Percentiles rank a stretch among this genome's conserved stretches.
phyloP scores from a whole-genome alignment of 2,113 vertebrate genomes.

The Thermophis baileyi region DNA sequence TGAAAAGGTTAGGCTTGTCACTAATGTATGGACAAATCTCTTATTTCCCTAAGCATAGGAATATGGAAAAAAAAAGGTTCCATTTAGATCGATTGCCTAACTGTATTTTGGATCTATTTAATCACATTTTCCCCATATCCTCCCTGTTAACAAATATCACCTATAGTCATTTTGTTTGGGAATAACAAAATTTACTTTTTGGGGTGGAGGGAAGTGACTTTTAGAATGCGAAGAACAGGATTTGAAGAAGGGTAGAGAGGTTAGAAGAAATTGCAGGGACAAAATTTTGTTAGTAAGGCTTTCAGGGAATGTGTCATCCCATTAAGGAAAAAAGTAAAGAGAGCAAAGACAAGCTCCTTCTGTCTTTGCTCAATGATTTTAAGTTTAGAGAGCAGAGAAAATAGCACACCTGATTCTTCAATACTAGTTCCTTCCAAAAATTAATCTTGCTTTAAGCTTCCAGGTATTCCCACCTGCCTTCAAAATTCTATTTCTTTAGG shows the following conservation, averaged over 20 bases:
- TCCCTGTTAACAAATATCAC: neutral
- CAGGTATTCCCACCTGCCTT: conserved; percentile 10
- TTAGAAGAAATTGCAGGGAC: neutral
- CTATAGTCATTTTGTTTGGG: neutral
- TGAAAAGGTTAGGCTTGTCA: conserved; percentile 5
- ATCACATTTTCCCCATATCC: neutral
- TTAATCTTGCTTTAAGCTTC: neutral
- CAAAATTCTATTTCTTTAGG: neutral
- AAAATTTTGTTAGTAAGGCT: neutral
- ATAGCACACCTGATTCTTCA: neutral
- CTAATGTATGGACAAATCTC: neutral
- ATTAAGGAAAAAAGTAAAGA: neutral
- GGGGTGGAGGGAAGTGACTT: neutral
- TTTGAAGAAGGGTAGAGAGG: conserved; percentile 23
- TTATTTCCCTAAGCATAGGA: conserved; percentile 1
- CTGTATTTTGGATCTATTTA: conserved; percentile 11
- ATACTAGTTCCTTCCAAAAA: neutral
- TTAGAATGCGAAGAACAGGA: neutral
- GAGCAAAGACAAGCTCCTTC: neutral
- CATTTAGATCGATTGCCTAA: conserved; percentile 10
- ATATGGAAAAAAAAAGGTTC: neutral
- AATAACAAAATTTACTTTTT: conserved; percentile 12
- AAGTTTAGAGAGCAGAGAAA: neutral
- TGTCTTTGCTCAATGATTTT: neutral
- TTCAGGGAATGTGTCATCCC: neutral